Base-by-base conservation (phyloP, 2,113 vertebrate genomes). In the Callocephalon fimbriatum region DNA sequence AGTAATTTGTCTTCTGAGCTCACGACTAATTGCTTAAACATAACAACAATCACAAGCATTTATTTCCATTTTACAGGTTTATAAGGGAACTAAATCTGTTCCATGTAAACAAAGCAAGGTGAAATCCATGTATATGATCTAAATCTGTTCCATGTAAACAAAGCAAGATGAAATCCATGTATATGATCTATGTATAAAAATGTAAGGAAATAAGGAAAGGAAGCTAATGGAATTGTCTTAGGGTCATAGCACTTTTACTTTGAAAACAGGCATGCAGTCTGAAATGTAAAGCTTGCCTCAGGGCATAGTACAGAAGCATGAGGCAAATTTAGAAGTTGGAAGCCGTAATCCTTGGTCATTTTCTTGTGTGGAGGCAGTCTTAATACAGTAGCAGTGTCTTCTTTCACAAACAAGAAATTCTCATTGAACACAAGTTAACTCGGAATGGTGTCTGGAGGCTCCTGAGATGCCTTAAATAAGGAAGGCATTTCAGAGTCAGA, bases 11-110 rank as follows among this genome's bases (percentile, higher is more conserved):
- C 86, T 97, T 90, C 70, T 59, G 44, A 90, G 42, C 61, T 77
- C 95, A 44, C 84, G 93, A 96, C 82, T 95, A 93, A 71, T 75
- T 88, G 47, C 72, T 88, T 88, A 93, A 84, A 82, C 47, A 87
- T 84, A 66, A 66, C 79, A 96, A 82, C 59, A 86, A 68, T 81
- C 80, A 71, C 62, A 80, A 91, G 75, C 2, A 9, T 78, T 77
- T 82, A 86, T 93, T 97, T 97, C 56, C 35, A 79, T 85, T 91
- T 95, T 80, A 85, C 51, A 88, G 68, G 95, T 95, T 96, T 87
- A 89, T 73, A 93, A 81, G 67, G 40, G 38, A 94, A 91, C 38
- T 80, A 72, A 93, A 96, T 93, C 93, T 96, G 68, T 44, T 93
- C 90, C 86, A 12, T 53, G 51, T 93, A 92, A 95, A 88, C 27